phyloP scores from a whole-genome alignment of 1,140 invertebrate species.

The Oncopodura yosiiana region DNA sequence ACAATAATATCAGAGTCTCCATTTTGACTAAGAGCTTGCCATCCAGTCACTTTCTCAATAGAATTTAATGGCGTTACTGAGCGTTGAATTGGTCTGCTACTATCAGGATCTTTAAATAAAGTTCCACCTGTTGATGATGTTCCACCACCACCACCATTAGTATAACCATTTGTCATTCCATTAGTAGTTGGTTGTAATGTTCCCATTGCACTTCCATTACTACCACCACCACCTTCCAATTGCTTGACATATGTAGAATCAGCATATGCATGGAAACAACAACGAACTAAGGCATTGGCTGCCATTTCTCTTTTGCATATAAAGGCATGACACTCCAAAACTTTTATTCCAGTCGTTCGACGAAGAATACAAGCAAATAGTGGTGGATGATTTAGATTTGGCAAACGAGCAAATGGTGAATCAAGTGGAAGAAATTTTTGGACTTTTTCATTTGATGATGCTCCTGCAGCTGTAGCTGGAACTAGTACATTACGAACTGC shows the following conservation, averaged over 20 bases:
- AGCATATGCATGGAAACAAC: constrained; percentile 90
- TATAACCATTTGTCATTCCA: constrained; percentile 30
- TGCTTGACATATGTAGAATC: constrained; percentile 80
- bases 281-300: constrained; percentile 82
- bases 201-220: constrained; percentile 41
- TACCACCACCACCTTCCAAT: constrained; percentile 52
- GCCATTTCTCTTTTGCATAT: constrained; percentile 93
- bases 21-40: constrained; percentile 35
- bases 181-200: constrained; percentile 32
- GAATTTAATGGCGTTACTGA: constrained; percentile 34
- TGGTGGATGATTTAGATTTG: constrained; percentile 77
- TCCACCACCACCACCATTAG: constrained; percentile 36
- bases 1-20: constrained; percentile 35
- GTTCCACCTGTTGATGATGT: constrained; percentile 36
- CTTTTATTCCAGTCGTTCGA: constrained; percentile 93
- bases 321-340: constrained; percentile 97
- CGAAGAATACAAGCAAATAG: constrained; percentile 93
- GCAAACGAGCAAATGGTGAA: constrained; percentile 83
- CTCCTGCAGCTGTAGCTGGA: constrained; percentile 45
- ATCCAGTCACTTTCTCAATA: constrained; percentile 34
- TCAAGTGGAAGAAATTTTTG: constrained; percentile 80
- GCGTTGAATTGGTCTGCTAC: constrained; percentile 25
- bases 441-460: constrained; percentile 50
- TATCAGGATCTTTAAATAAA: constrained; percentile 29
- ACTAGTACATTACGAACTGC: constrained; percentile 74